Evolutionary conservation across 2,113 vertebrate genomes (phyloP).

Genomic region (Aepyceros melampus): DNA sequence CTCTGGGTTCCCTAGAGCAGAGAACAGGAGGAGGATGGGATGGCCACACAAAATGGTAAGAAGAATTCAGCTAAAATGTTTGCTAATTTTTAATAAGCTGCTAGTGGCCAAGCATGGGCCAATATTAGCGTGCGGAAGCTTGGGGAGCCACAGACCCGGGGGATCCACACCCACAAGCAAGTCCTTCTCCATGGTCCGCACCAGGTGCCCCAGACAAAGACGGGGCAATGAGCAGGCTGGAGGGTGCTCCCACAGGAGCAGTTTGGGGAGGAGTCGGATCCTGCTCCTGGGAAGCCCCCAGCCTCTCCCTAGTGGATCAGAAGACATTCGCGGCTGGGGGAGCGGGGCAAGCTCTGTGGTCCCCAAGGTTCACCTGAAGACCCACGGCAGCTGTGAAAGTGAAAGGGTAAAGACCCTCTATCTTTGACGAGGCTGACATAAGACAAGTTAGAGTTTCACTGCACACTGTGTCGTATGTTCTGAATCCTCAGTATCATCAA

Average conservation of each 20-base stretch:
- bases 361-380: not conserved
- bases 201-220: not conserved
- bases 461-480: not conserved
- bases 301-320: not conserved
- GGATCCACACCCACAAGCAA: not conserved
- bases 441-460: not conserved
- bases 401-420: not conserved
- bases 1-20: no score
- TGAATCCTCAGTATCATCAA: not conserved
- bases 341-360: not conserved
- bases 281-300: not conserved
- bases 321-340: not conserved
- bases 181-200: not conserved
- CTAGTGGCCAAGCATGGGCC: not conserved
- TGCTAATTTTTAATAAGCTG: not conserved
- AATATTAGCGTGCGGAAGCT: rapidly evolving
- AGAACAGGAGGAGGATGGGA: not conserved
- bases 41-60: not conserved
- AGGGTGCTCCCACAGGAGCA: not conserved
- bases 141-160: rapidly evolving
- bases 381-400: not conserved
- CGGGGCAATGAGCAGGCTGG: no score
- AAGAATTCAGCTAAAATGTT: not conserved
- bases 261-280: not conserved
- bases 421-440: not conserved